Percentiles rank a stretch among this genome's conserved stretches.
Evolutionary conservation across 2,888 invertebrate genomes (phyloP).

Genomic region (Nasonovia ribisnigri): DNA sequence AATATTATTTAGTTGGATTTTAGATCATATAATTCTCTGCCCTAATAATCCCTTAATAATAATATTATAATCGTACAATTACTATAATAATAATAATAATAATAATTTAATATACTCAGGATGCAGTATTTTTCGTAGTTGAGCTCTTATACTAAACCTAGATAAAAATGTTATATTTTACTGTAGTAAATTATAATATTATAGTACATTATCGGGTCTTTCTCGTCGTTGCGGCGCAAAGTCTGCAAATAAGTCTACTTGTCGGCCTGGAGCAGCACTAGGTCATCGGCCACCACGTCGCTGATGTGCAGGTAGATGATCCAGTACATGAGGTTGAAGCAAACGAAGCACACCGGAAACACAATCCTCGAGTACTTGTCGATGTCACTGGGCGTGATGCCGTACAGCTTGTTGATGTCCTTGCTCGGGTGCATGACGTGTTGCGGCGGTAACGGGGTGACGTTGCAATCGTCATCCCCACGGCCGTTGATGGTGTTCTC

Average conservation of each 20-base stretch:
- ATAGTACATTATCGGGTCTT: neutral
- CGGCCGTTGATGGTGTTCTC: conserved; percentile 91
- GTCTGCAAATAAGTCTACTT: conserved; percentile 71
- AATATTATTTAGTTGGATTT: neutral
- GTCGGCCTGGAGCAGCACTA: conserved; percentile 83
- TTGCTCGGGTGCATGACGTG: conserved; percentile 90
- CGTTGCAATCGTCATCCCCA: conserved; percentile 77
- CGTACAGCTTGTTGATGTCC: conserved; percentile 91
- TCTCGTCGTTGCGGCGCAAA: neutral
- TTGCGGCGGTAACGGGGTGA: conserved; percentile 74
- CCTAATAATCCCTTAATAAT: conserved; percentile 6
- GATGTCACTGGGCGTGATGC: conserved; percentile 96
- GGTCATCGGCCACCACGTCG: conserved; percentile 94
- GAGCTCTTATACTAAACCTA: conserved; percentile 63
- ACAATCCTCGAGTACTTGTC: conserved; percentile 99
- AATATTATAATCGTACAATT: neutral
- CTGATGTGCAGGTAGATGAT: conserved; percentile 96
- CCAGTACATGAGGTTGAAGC: conserved; percentile 99
- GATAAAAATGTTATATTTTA: conserved; percentile 47
- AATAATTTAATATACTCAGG: conserved; percentile 3
- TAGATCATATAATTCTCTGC: neutral
- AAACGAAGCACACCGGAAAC: conserved; percentile 98
- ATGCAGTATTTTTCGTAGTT: conserved; percentile 42
- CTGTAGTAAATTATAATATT: neutral
- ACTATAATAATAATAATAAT: conserved; percentile 10